A percentile compares a stretch with the other conserved stretches of the same genome.
These are phyloP conservation scores for Ascidia mentula DNA, from an alignment of 23 tunicate genomes.

Conservation along the genomic window DNA sequence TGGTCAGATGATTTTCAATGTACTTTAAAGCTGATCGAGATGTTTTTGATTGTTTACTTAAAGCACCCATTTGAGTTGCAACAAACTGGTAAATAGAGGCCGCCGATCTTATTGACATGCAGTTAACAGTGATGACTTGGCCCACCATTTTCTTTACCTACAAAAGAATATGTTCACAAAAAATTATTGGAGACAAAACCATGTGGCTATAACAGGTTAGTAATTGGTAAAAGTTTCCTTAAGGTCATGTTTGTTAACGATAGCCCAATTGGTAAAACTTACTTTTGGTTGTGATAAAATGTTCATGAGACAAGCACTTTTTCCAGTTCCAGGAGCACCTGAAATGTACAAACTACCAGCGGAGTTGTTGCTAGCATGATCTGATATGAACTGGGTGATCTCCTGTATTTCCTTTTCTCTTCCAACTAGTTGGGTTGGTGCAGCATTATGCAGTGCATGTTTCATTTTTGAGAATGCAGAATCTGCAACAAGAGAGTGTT, in stretches of 20 bases:
- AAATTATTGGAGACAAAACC: background rate
- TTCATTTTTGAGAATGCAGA: slow-evolving; percentile 19
- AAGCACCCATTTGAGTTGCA: slow-evolving; percentile 67
- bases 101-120: slow-evolving; percentile 80
- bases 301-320: slow-evolving; percentile 70
- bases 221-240: background rate
- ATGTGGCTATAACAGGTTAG: background rate
- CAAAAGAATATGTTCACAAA: background rate
- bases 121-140: slow-evolving; percentile 52
- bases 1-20: slow-evolving; percentile 48
- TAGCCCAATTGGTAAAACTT: background rate
- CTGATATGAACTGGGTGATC: slow-evolving; percentile 42
- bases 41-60: slow-evolving; percentile 23
- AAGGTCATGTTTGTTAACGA: background rate
- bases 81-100: slow-evolving; percentile 58
- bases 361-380: slow-evolving; percentile 5
- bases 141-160: slow-evolving; percentile 12
- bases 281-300: slow-evolving; percentile 45
- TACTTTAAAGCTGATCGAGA: slow-evolving; percentile 35
- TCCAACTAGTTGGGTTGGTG: slow-evolving; percentile 51
- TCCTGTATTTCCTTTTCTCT: slow-evolving; percentile 49
- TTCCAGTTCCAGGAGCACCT: slow-evolving; percentile 98
- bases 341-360: slow-evolving; percentile 86
- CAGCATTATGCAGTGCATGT: slow-evolving; percentile 64
- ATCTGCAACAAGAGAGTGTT: slow-evolving; percentile 2